Evolutionary conservation across 2,888 invertebrate species (phyloP), one percentile per base, ranked within the genome.

Genomic region (Hydrotaea diabolus): DNA sequence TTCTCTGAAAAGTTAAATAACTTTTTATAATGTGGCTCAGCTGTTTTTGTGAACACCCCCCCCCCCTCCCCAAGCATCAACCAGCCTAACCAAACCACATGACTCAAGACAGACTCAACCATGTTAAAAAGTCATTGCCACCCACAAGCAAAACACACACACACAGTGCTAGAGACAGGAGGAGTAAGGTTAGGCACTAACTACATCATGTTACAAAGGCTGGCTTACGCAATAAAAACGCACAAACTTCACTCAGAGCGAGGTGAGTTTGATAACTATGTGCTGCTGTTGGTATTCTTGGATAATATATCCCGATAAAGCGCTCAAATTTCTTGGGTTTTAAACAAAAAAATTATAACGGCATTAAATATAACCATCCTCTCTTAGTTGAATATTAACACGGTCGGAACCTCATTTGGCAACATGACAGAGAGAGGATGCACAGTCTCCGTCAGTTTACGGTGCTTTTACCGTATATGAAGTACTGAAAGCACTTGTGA

Each of bases 1-100:
- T 80, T 59, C 77, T 83, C 79, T 77, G 66, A 39, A 76, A 15
- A 39, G 43, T 66, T 69, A 73, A 55, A 81, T 81, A 57, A 72
- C 55, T 31, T 26, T 72, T 64, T 39, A 81, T 46, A 15, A 57
- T 31, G 17, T n/a, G 11, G 7, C 26, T 21, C 19, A 11, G 21
- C 4, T 31, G 31, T 31, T 31, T n/a, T n/a, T n/a, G n/a, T n/a
- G n/a, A n/a, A n/a, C n/a, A n/a, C n/a, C n/a, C n/a, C n/a, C n/a
- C n/a, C n/a, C 36, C 36, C 3, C 53, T 19, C 2, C 53, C 53
- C 53, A 53, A 3, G 7, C 53, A 3, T 17, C 57, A 23, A 23
- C 15, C 15, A 2, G 13, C 23, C 23, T 11, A 7, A 15, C 3
- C 26, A 15, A 26, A 11, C 55, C 55, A 21, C 53, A 21, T 1